Base-by-base conservation (phyloP, 2,797 vertebrate genomes). In the Geotrypetes seraphini region DNA sequence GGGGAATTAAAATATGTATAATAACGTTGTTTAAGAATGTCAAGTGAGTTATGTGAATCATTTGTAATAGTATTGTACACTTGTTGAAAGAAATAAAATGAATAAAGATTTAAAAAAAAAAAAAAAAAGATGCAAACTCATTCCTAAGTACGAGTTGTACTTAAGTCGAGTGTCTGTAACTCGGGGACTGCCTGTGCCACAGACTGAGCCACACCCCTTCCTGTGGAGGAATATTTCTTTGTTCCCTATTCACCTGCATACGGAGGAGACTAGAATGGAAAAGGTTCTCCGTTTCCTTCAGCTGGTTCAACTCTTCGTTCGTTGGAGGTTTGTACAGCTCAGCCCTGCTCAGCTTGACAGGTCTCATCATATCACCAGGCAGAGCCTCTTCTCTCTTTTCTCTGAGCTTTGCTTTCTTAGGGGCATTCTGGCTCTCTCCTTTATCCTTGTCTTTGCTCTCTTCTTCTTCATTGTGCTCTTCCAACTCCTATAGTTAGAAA, bases 171-270 rank as follows among this genome's bases (percentile, higher is more conserved):
- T n/a, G n/a, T n/a, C n/a, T n/a, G n/a, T n/a, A n/a, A n/a, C n/a
- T n/a, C n/a, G n/a, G n/a, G n/a, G n/a, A n/a, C n/a, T n/a, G n/a
- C n/a, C n/a, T n/a, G n/a, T n/a, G n/a, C n/a, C n/a, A n/a, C n/a
- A n/a, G n/a, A n/a, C n/a, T n/a, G n/a, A n/a, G n/a, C n/a, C n/a
- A n/a, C n/a, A n/a, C n/a, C n/a, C n/a, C n/a, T n/a, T n/a, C n/a
- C n/a, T n/a, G n/a, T n/a, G n/a, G n/a, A n/a, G n/a, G n/a, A n/a
- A n/a, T n/a, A n/a, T n/a, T n/a, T n/a, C n/a, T n/a, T n/a, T n/a
- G n/a, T n/a, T n/a, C n/a, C n/a, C n/a, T n/a, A n/a, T n/a, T n/a
- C 31, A 97, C 96, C 90, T 99, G 94, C 79, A 99, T 82, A 42
- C 92, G 91, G 9, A 99, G 84, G 34, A 99, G 71, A 54, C 86